Percentiles rank a stretch among this genome's conserved stretches.
These are phyloP conservation scores for Dendrolimus punctatus DNA, from an alignment of 1,140 invertebrate genomes.

Conservation along the genomic window DNA sequence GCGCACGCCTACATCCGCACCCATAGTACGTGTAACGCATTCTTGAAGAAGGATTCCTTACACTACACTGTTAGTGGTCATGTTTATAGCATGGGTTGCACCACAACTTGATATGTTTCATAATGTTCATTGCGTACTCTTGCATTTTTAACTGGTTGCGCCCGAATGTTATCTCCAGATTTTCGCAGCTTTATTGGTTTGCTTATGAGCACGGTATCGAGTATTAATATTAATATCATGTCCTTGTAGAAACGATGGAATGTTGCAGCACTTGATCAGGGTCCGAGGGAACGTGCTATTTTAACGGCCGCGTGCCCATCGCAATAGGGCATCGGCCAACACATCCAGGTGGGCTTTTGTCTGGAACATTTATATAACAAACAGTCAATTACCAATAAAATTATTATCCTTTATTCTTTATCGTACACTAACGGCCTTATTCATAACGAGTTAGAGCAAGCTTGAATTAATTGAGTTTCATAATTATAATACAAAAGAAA, in stretches of 20 bases:
- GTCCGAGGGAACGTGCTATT: conserved; percentile 20
- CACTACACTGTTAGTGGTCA: conserved; percentile 58
- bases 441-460: too few relatives aligned
- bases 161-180: conserved; percentile 39
- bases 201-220: conserved; percentile 33
- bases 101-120: conserved; percentile 68
- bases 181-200: conserved; percentile 50
- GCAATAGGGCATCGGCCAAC: conserved; percentile 90
- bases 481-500: too few relatives aligned
- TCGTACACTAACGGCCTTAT: too few relatives aligned
- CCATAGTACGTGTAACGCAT: not conserved
- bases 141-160: conserved; percentile 52
- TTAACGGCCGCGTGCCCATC: conserved; percentile 93
- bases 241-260: conserved; percentile 37
- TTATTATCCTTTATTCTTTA: too few relatives aligned
- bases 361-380: conserved; percentile 74
- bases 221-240: conserved; percentile 32
- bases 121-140: conserved; percentile 43
- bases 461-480: too few relatives aligned
- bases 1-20: conserved; percentile 4
- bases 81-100: conserved; percentile 47
- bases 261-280: conserved; percentile 29
- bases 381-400: not conserved
- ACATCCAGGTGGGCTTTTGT: conserved; percentile 96
- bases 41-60: conserved; percentile 36